Base-by-base conservation (phyloP, 2,113 vertebrate genomes). In the Ailurus styani region DNA sequence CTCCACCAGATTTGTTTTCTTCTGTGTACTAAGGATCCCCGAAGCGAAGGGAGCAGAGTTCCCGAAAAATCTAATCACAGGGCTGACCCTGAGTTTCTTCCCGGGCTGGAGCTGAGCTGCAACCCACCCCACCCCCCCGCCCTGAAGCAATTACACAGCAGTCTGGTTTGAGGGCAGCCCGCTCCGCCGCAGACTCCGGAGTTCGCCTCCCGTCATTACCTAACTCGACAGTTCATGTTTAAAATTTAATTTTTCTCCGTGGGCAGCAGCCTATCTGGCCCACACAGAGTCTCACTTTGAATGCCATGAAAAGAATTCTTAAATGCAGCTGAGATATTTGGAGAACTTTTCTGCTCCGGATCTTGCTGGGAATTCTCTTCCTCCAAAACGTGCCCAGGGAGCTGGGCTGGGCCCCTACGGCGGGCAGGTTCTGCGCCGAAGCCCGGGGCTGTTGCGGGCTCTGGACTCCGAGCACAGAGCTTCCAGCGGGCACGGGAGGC, bases 111-210 rank as follows among this genome's bases (percentile, higher is more conserved):
- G 31, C 87, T 2, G 21, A 37, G 60, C 13, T 5, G 66, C 34
- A 2, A 0, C 34, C 15, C 25, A 40, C 34, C 18, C 4, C 0
- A 2, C 0, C 34, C 15, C 25, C 52, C 34, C 18, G 2, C 0
- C 13, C 57, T 29, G 47, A n/a, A 78, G 57, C 57, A 45, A 21
- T 78, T 55, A n/a, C 17, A n/a, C 92, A 29, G 57, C 72, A 21
- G 91, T 7, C 10, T 11, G 37, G 66, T 34, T 21, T 21, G 66
- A 68, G 66, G 3, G 66, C 18, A 68, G 17, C 66, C 34, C 1
- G 66, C 66, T 68, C 25, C 17, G 72, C 72, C 0, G 23, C 2
- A 31, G 62, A 40, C 15, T 27, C 34, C 29, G 6, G 42, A 11
- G 23, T 45, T 40, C 5, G 1, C 34, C 75, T 31, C 29, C 52